Base-by-base conservation (phyloP, 2,797 vertebrate genomes). In the Myioborus miniatus region DNA sequence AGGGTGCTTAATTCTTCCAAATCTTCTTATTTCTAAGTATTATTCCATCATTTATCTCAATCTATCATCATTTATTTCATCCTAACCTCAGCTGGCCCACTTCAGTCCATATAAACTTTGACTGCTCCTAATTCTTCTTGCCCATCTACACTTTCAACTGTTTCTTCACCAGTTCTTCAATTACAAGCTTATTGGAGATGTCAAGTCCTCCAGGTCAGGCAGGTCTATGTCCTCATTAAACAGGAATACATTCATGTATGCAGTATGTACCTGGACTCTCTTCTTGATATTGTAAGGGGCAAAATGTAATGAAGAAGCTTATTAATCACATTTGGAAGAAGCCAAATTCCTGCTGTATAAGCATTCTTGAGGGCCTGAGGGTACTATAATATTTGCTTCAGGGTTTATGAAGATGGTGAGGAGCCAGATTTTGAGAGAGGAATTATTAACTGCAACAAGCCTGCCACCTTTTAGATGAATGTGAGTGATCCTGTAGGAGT, bases 391-490 rank as follows among this genome's bases (percentile, higher is more conserved):
- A 60, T 71, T 83, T 95, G 68, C 71, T 74, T 87, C 52, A 41
- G 89, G 46, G 64, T 92, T 94, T 92, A 89, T 74, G 43, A 94
- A 89, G 81, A 87, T 58, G 75, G 50, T 90, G 30, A 87, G 37
- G 41, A 93, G 83, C 86, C 92, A 95, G 86, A 68, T 85, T 94
- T 89, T 56, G 55, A 87, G 70, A 71, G 49, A 90, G 49, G 60
- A 95, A 69, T 93, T 90, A 91, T 94, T 90, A 86, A 59, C 85
- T 90, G 70, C 86, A 93, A 79, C 12, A 50, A 84, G 59, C 37
- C 70, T 79, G 59, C 70, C 58, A 94, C 79, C n/a, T 88, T 75
- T 58, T 44, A 85, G 76, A 86, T 52, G 79, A 90, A 88, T 59
- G 30, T 49, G 49, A 88, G 12, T 27, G 69, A 78, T 88, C 89